Base-by-base conservation (phyloP, 2,888 invertebrate species). In the Dromius quadrimaculatus region DNA sequence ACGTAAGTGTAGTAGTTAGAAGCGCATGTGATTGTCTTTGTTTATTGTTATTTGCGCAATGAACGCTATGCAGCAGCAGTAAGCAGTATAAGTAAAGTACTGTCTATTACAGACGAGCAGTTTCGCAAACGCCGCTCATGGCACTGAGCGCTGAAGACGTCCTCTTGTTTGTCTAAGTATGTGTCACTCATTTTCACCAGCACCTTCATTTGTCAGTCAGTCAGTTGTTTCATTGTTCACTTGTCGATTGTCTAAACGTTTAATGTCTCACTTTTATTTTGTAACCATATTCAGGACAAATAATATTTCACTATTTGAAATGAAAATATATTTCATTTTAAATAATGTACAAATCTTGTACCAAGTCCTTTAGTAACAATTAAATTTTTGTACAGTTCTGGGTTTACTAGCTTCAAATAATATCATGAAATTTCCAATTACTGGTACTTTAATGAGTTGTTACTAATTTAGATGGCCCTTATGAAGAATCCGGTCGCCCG, bases 81-180 rank as follows among this genome's bases (percentile, higher is more conserved):
- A 9, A 50, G 13, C 19, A 41, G 68, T 68, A 68, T 59, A 19
- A 11, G 59, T 32, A 64, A 23, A 23, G 28, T 32, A 65, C 65
- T 66, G 47, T 62, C 36, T 70, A 70, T 70, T 70, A 43, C 70
- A 70, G 70, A 70, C 36, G 38, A 36, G 66, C 54, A 54, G 34
- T 62, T 62, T 45, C 70, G 70, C 45, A 43, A 70, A 38, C 70
- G 70, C 47, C 61, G 70, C 15, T 70, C 70, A 15, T 47, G 70
- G 70, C 70, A 70, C 70, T 70, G 70, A 70, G 41, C 70, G 62
- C 47, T 23, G 59, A 59, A 32, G 70, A 70, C 59, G 59, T 47
- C 57, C 43, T n/a, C n/a, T 69, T 69, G 38, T 47, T 50, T 70
- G 62, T 70, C 61, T 70, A 70, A 70, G 70, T 70, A 70, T 70